Base-by-base conservation (phyloP, 2,888 invertebrate species). In the Agrotis puta region DNA sequence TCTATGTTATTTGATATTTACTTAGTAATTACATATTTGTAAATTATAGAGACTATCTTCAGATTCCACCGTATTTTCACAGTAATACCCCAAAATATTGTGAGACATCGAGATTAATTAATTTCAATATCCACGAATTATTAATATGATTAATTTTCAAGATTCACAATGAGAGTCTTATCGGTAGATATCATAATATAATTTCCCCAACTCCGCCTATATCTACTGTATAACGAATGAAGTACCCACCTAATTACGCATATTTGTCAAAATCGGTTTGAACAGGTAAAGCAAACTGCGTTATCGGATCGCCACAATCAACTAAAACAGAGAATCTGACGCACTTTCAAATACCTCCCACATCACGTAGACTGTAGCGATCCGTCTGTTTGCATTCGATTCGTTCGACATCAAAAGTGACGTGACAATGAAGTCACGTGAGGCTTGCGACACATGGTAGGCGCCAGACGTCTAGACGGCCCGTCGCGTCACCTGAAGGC, bases 381-480 rank as follows among this genome's bases (percentile, higher is more conserved):
- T 58, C 43, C 18, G 54, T 61, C 64, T 64, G 69, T 70, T 64
- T 72, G 67, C 63, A 65, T 74, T 70, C 64, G 54, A 62, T 67
- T 65, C 65, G 57, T 74, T 67, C 65, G 64, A 65, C 67, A 75
- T 64, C 63, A 70, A 76, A 71, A 74, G 81, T 71, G 73, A 64
- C 63, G 77, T 82, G 68, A 81, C 77, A 79, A 84, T 84, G 71
- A 82, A 83, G 81, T 85, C 83, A 84, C 82, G 84, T 83, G 84
- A 85, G 75, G 69, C 64, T 88, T 87, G 87, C 88, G 89, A 88
- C 90, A 91, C 89, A 88, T 89, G 85, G 90, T 89, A 89, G 92
- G 91, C 91, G 92, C 91, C 92, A 92, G 92, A 90, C 92, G 93
- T 93, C 93, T 93, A 93, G 93, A 93, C 93, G 84, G 85, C 75